Percentiles rank a stretch among this genome's conserved stretches.
phyloP scores from a whole-genome alignment of 1,140 invertebrate species.

The Luehdorfia chinensis region DNA sequence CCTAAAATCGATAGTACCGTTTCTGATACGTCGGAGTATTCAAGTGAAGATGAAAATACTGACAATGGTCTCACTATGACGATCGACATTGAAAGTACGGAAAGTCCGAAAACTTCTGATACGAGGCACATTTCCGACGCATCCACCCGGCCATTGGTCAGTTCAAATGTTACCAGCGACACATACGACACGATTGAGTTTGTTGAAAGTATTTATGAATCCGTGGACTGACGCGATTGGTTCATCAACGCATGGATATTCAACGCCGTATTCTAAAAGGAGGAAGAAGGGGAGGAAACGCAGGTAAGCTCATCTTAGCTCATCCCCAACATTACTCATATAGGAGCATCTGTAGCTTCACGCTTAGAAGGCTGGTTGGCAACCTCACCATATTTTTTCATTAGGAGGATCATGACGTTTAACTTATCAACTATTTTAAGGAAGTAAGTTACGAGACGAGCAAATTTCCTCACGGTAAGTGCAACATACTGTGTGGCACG shows the following conservation, averaged over 20 bases:
- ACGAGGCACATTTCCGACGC: slow-evolving; percentile 42
- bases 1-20: no score
- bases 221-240: slow-evolving; percentile 25
- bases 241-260: slow-evolving; percentile 34
- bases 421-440: no score
- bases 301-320: slow-evolving; percentile 39
- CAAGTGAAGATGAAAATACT: slow-evolving; percentile 52
- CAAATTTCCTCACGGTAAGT: no score
- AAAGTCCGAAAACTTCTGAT: slow-evolving; percentile 44
- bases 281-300: slow-evolving; percentile 36
- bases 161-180: slow-evolving; percentile 36
- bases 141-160: slow-evolving; percentile 44
- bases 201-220: slow-evolving; percentile 34
- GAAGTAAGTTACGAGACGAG: no score
- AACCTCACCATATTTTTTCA: no score
- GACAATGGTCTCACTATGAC: slow-evolving; percentile 55
- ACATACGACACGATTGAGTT: slow-evolving; percentile 58
- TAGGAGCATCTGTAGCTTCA: no score
- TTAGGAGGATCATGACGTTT: no score
- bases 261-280: slow-evolving; percentile 47
- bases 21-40: slow-evolving; percentile 34
- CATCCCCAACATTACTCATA: no score
- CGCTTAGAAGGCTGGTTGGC: no score
- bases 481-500: no score
- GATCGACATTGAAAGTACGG: slow-evolving; percentile 58